Base-by-base conservation (phyloP, 2,888 invertebrate species). In the Brachycybe producta region DNA sequence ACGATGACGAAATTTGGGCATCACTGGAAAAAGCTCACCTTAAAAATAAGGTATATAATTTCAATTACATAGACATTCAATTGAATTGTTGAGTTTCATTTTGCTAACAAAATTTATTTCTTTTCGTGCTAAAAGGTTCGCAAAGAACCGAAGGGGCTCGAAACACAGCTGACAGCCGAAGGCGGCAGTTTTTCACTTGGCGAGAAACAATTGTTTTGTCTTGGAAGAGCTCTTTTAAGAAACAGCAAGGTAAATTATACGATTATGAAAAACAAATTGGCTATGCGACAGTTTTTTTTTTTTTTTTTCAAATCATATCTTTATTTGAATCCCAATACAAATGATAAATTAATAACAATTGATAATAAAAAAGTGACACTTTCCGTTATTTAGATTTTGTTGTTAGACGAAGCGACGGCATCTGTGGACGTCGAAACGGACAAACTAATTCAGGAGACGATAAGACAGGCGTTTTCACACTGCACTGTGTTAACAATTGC, bases 401-500 rank as follows among this genome's bases (percentile, higher is more conserved):
- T 76, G 15, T 57, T 76, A 52, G 76, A 76, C 58, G 76, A 76
- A 60, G 75, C 74, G 5, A 74, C 75, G 1, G 70, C 73, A 7
- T 66, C 72, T 2, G 69, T 77, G 13, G 77, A 78, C 61, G 61
- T 70, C 1, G 72, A 73, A 58, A 75, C 75, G 8, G 76, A 77
- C 59, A 59, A 65, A n/a, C 63, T 70, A 5, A 70, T 78, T 21
- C 74, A 75, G 56, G 62, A 61, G 40, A 71, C 73, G 1, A 69
- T 77, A 39, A 67, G 70, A 41, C 65, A 69, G 27, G 69, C 71
- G 30, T 77, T 78, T 59, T 60, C 62, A 3, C 64, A 72, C 38
- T 74, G 73, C 58, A 78, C 78, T 0, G 69, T 77, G 49, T 58
- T 78, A 15, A 73, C 74, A 32, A 75, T 79, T 57, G 77, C 78